Percentiles rank a stretch among this genome's conserved stretches.
Evolutionary conservation across 2,888 invertebrate genomes (phyloP).

Genomic region (Chymomyza caudatula): DNA sequence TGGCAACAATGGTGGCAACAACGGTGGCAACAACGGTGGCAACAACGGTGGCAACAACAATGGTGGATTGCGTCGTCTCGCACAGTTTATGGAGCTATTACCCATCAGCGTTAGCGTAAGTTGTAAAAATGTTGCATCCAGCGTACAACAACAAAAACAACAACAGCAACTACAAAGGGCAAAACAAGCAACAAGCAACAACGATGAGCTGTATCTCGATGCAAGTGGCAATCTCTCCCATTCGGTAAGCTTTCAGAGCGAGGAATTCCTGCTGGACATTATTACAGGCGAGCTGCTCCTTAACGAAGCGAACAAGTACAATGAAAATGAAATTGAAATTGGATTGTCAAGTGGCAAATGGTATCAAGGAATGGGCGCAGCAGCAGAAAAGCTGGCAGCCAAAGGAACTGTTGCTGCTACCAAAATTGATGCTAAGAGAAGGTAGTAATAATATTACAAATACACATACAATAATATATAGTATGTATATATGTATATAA

Average conservation of each 20-base stretch:
- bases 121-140: conserved; percentile 20
- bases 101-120: conserved; percentile 40
- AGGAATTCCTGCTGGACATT: conserved; percentile 62
- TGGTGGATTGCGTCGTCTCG: conserved; percentile 40
- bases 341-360: background rate
- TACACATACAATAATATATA: background rate
- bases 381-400: background rate
- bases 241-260: conserved; percentile 64
- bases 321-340: background rate
- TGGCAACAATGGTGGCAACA: conserved; percentile 5
- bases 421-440: background rate
- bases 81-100: conserved; percentile 58
- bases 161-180: conserved; percentile 13
- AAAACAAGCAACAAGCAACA: background rate
- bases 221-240: conserved; percentile 36
- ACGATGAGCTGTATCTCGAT: conserved; percentile 18
- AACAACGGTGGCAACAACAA: conserved; percentile 23
- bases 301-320: conserved; percentile 12
- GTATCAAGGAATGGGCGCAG: conserved; percentile 17
- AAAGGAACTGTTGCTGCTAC: background rate
- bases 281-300: conserved; percentile 31
- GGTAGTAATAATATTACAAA: background rate
- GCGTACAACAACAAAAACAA: conserved; percentile 27
- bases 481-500: background rate
- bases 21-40: conserved; percentile 7